Base-by-base conservation (phyloP, 2,113 vertebrate species). In the Platysteira castanea region DNA sequence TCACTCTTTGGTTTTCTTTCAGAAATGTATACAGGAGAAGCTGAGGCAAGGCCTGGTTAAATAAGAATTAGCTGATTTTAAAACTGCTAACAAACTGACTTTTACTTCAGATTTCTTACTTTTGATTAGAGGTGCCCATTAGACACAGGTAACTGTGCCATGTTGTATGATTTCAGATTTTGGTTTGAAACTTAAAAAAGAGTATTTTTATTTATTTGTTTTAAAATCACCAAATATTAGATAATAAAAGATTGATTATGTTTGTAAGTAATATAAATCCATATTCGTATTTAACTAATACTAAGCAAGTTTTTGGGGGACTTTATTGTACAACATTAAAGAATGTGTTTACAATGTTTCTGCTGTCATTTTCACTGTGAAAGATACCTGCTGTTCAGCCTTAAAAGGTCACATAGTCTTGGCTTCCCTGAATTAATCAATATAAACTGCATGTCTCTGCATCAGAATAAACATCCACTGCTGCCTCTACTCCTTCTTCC, bases 321-420 rank as follows among this genome's bases (percentile, higher is more conserved):
- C 17, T 56, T 84, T 47, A 52, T 56, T 35, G 31, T 44, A 20
- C 23, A 84, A 15, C 64, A 65, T 63, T 70, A 89, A 91, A 90
- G 26, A 83, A 84, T 77, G 39, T 75, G 69, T 93, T 87, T 95
- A 84, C 76, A 83, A 47, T 69, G 54, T 52, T 77, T 56, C 37
- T 81, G 30, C 42, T 88, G 88, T 85, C 84, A 93, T 94, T 95
- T 95, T 82, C 81, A 64, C 54, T 63, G 60, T 89, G 75, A 81
- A 87, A 91, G 64, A 64, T 89, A 84, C 61, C 65, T 84, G 63
- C 49, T 91, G 15, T 80, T 96, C 87, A 93, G 91, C 57, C 53
- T 96, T 84, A 61, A 96, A 97, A 97, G 96, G 95, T 97, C 96
- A 97, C 41, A 92, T 16, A 95, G 60, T 67, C 87, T 96, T 96